Conservation (phyloP, 2,113 vertebrate genomes). For the Arothron firmamentum region DNA sequence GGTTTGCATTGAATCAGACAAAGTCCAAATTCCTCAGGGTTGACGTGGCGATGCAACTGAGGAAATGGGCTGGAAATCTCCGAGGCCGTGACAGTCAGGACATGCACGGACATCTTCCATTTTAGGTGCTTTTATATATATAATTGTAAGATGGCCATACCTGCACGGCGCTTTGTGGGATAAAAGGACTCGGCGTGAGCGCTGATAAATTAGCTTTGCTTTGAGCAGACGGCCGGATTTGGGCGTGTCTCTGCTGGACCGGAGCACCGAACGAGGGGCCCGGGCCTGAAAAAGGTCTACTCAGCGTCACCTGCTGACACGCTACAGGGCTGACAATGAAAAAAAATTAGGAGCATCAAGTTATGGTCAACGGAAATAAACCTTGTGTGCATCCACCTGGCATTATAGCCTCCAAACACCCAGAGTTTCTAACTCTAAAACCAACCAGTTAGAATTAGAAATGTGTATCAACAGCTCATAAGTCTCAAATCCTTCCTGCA, state of each 20-base stretch:
- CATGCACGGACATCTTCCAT: conserved; percentile 50
- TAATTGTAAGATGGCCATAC: conserved; percentile 47
- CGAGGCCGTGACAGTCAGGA: conserved; percentile 45
- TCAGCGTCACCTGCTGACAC: conserved; percentile 21
- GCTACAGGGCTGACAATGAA: conserved; percentile 13
- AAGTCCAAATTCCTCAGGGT: conserved; percentile 73
- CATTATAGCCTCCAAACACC: no score
- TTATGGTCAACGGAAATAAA: conserved; percentile 3
- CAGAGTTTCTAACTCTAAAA: no score
- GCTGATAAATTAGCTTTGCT: conserved; percentile 53
- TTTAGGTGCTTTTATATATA: conserved; percentile 38
- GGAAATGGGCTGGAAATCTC: conserved; percentile 67
- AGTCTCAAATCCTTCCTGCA: no score
- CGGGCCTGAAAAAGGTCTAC: conserved; percentile 8
- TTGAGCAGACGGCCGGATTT: conserved; percentile 58
- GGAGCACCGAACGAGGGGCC: conserved; percentile 52
- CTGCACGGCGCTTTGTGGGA: conserved; percentile 25
- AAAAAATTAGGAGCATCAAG: conserved; percentile 27
- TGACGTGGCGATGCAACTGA: conserved; percentile 65
- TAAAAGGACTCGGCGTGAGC: conserved; percentile 31
- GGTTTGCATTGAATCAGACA: conserved; percentile 72
- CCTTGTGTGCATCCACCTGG: no score
- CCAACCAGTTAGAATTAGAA: no score
- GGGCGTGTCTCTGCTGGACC: conserved; percentile 75
- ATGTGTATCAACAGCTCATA: no score